Percentiles rank a stretch among this genome's conserved stretches.
Conservation (phyloP, 2,797 vertebrate species). For the Pangasius macronema region DNA sequence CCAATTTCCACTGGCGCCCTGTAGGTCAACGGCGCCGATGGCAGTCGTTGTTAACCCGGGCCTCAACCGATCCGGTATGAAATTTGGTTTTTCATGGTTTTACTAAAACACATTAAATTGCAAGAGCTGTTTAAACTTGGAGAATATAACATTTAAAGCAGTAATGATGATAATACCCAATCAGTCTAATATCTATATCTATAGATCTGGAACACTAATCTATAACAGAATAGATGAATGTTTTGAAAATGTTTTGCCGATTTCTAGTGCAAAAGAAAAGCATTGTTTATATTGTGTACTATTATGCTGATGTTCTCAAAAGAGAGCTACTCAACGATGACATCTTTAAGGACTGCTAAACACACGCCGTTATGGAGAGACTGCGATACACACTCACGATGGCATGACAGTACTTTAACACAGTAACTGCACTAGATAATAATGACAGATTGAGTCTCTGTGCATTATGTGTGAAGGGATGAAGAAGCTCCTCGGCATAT, state of each 20-base stretch:
- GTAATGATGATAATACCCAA: not conserved
- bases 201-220: not conserved
- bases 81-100: too few species aligned
- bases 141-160: not conserved
- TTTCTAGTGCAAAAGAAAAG: not conserved
- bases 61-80: too few species aligned
- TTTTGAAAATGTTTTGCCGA: not conserved
- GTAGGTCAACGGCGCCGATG: too few species aligned
- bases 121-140: too few species aligned
- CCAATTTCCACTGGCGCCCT: too few species aligned
- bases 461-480: conserved; percentile 51
- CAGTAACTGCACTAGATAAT: not conserved
- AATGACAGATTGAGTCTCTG: not conserved
- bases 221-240: too few species aligned
- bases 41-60: too few species aligned
- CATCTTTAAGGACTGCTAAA: not conserved
- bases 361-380: not conserved
- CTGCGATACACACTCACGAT: not conserved
- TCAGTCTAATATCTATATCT: not conserved
- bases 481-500: conserved; percentile 58
- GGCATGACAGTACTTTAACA: not conserved
- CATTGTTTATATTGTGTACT: not conserved
- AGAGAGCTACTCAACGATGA: not conserved
- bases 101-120: too few species aligned
- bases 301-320: not conserved